Evolutionary conservation across 2,113 vertebrate genomes (phyloP).

Genomic region (Tylochromis polylepis): DNA sequence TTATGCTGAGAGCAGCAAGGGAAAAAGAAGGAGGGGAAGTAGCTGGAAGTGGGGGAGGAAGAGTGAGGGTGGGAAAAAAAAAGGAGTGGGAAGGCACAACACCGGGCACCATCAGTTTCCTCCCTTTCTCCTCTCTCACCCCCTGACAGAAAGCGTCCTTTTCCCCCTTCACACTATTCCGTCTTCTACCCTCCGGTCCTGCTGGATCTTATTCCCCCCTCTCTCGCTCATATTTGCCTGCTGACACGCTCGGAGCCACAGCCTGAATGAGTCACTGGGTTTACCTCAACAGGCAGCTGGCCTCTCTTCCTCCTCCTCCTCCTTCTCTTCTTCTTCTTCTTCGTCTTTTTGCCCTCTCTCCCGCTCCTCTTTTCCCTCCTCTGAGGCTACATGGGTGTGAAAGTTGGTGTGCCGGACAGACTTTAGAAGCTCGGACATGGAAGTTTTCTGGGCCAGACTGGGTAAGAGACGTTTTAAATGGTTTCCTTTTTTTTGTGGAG

Average conservation of each 20-base stretch:
- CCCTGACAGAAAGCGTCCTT: background rate
- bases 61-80: background rate
- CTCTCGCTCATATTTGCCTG: background rate
- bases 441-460: slow-evolving; percentile 57
- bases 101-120: slow-evolving; percentile 20
- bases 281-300: slow-evolving; percentile 15
- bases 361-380: background rate
- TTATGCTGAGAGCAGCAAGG: background rate
- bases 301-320: background rate
- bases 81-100: background rate
- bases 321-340: background rate
- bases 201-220: background rate
- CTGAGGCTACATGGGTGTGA: background rate
- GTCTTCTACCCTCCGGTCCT: background rate
- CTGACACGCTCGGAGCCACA: slow-evolving; percentile 16
- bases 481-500: background rate
- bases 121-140: slow-evolving; percentile 39
- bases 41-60: background rate
- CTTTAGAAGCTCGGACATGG: slow-evolving; percentile 43
- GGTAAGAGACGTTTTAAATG: slow-evolving; percentile 43
- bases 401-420: background rate
- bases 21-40: background rate
- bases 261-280: slow-evolving; percentile 47
- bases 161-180: background rate
- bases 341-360: background rate